These are phyloP conservation scores for Proisotoma minuta DNA, from an alignment of 2,888 invertebrate species.

Conservation along the genomic window DNA sequence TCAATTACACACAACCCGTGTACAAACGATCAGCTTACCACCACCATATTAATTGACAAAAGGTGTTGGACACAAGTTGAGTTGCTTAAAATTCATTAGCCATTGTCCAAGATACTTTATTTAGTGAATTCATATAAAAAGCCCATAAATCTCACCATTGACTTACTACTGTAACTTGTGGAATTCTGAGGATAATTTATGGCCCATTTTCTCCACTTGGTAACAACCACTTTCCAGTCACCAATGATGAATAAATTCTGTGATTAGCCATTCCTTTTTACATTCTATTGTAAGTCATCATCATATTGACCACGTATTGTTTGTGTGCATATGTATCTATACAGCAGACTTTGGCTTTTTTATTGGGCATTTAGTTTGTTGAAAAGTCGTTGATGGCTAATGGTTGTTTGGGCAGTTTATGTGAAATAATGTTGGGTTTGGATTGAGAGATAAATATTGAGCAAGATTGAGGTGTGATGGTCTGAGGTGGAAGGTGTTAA, in stretches of 20 bases:
- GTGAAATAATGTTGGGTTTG: not conserved
- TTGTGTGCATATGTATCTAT: too few species aligned
- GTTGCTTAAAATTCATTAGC: constrained; percentile 1
- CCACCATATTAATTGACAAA: constrained; percentile 13
- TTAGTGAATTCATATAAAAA: not conserved
- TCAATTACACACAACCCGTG: constrained; percentile 15
- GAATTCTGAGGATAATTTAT: constrained; percentile 2
- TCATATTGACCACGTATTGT: too few species aligned
- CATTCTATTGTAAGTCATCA: too few species aligned
- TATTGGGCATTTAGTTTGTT: constrained; percentile 1
- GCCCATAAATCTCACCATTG: constrained; percentile 4
- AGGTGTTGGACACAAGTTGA: constrained; percentile 6
- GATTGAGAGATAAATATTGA: constrained; percentile 20
- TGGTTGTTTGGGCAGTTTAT: constrained; percentile 3
- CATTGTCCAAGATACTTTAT: constrained; percentile 5
- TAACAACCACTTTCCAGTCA: too few species aligned
- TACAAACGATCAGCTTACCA: not conserved
- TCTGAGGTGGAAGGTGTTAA: constrained; percentile 13
- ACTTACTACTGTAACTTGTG: not conserved
- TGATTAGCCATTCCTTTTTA: too few species aligned
- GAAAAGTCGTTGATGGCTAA: not conserved
- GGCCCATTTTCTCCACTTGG: not conserved
- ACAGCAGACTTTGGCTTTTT: constrained; percentile 1
- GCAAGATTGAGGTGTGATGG: constrained; percentile 7
- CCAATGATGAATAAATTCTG: too few species aligned